A percentile compares a stretch with the other conserved stretches of the same genome.
Conservation (phyloP, 2,113 vertebrate species). For the Vombatus ursinus region DNA sequence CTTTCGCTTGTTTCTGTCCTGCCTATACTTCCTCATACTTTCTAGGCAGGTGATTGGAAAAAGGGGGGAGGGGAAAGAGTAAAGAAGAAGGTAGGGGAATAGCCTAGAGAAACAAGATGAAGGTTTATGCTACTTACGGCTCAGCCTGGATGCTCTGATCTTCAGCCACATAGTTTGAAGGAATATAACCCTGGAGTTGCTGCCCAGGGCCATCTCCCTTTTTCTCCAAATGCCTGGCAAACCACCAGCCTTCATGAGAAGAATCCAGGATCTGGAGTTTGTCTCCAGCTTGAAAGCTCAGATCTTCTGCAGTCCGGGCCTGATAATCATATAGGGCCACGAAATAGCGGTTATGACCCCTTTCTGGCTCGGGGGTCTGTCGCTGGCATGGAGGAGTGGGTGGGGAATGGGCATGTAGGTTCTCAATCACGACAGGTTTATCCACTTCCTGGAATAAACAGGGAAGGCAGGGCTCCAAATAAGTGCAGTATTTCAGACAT, state of each 20-base stretch:
- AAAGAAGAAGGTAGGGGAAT: not conserved
- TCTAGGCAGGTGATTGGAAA: constrained; percentile 33
- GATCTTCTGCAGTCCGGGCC: constrained; percentile 91
- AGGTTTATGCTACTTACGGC: constrained; percentile 86
- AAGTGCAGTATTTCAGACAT: constrained; percentile 72
- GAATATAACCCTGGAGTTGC: constrained; percentile 89
- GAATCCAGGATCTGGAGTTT: constrained; percentile 86
- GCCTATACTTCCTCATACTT: constrained; percentile 47
- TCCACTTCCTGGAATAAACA: constrained; percentile 70
- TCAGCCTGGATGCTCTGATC: constrained; percentile 92
- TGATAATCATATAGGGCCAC: constrained; percentile 93
- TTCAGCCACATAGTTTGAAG: constrained; percentile 93
- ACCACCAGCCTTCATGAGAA: constrained; percentile 91
- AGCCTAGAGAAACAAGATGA: fast-evolving
- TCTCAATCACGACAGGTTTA: constrained; percentile 46
- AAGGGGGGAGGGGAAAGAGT: not conserved
- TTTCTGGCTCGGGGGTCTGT: not conserved
- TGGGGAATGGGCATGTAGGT: constrained; percentile 13
- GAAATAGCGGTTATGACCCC: constrained; percentile 70
- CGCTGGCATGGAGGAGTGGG: not conserved
- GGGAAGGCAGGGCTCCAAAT: constrained; percentile 66
- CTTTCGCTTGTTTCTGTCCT: constrained; percentile 24
- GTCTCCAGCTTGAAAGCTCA: constrained; percentile 91
- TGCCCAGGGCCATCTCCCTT: constrained; percentile 61
- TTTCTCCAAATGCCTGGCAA: constrained; percentile 83